phyloP scores from a whole-genome alignment of 2,797 vertebrate species.

The Alcedo quadribrachys region DNA sequence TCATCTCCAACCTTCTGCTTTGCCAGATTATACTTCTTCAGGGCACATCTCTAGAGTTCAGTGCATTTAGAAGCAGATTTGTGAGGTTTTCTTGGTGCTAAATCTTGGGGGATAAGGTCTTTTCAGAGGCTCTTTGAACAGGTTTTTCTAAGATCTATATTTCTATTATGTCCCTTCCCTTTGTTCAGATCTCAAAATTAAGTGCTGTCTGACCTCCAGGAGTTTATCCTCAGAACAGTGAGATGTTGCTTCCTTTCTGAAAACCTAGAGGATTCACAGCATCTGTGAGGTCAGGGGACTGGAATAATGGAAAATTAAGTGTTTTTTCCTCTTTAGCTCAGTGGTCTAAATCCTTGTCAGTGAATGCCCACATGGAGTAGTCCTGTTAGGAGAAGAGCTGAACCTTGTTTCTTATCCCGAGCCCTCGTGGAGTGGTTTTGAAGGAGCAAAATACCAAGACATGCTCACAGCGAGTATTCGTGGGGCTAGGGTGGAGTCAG shows the following conservation, averaged over 20 bases:
- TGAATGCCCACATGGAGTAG: fast-evolving
- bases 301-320: background rate
- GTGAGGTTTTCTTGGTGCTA: background rate
- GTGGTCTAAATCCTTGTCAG: background rate
- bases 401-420: background rate
- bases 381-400: background rate
- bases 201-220: background rate
- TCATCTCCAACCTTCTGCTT: background rate
- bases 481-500: background rate
- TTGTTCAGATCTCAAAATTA: background rate
- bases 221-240: background rate
- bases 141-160: background rate
- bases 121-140: background rate
- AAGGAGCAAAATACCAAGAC: background rate
- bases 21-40: background rate
- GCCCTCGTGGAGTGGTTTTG: fast-evolving
- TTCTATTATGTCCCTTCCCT: background rate
- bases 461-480: background rate
- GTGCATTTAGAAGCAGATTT: background rate
- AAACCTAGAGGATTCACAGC: background rate
- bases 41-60: background rate
- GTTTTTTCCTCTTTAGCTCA: background rate
- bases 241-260: background rate
- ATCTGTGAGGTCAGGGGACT: background rate
- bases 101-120: background rate